A percentile compares a stretch with the other conserved stretches of the same genome.
Evolutionary conservation across 2,113 vertebrate genomes (phyloP).

Genomic region (Anarrhichthys ocellatus): DNA sequence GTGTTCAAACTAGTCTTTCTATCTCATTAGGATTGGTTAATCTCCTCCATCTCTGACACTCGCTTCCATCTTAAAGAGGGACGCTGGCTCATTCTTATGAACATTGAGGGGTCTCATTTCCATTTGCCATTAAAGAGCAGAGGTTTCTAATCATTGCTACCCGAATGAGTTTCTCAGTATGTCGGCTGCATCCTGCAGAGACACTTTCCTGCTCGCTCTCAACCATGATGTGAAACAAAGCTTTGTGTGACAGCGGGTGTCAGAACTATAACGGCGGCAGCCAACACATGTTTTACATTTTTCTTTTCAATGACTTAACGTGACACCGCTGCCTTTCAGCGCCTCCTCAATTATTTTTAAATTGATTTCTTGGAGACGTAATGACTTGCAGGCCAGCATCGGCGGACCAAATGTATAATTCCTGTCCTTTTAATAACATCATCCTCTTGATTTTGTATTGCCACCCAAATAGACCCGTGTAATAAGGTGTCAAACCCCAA

Average conservation of each 20-base stretch:
- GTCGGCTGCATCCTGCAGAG: slow-evolving; percentile 56
- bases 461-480: neutral
- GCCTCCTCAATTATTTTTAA: neutral
- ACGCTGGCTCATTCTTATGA: slow-evolving; percentile 50
- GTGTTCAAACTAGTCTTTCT: slow-evolving; percentile 7
- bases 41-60: slow-evolving; percentile 5
- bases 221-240: slow-evolving; percentile 67
- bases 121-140: slow-evolving; percentile 54
- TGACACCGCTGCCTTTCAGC: neutral
- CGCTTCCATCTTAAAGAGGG: slow-evolving; percentile 19
- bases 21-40: slow-evolving; percentile 28
- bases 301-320: neutral
- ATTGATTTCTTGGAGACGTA: slow-evolving; percentile 15
- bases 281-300: slow-evolving; percentile 28
- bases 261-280: slow-evolving; percentile 8
- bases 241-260: slow-evolving; percentile 53
- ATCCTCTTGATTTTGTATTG: neutral
- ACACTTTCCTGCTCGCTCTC: slow-evolving; percentile 49
- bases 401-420: neutral
- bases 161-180: slow-evolving; percentile 54
- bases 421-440: neutral
- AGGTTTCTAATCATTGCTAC: slow-evolving; percentile 62
- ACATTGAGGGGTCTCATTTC: slow-evolving; percentile 57
- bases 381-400: neutral
- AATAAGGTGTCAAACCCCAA: slow-evolving; percentile 16